Evolutionary conservation across 2,888 invertebrate genomes (phyloP), one percentile per base, ranked within the genome.

Genomic region (Eretmocerus hayati): DNA sequence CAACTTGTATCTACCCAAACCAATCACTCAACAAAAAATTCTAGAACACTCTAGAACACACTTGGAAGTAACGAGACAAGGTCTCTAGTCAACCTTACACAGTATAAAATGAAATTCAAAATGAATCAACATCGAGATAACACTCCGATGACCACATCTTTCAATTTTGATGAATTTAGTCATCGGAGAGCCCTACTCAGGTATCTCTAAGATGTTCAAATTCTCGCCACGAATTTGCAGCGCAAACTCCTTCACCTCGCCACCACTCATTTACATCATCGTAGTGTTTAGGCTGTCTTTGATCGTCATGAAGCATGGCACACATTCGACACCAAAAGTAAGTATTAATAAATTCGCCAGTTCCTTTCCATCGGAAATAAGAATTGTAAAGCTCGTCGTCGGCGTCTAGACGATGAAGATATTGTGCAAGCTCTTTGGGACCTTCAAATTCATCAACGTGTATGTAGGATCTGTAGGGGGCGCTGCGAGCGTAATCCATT

Each of bases 311-410:
- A 56, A 90, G 72, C 83, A 89, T 81, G 5, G 89, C 84, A 71
- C 93, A 93, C 50, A 93, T 77, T 33, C 92, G 83, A 69, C 92
- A 94, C 83, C 91, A 91, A 74, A 91, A 93, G 71, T 84, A 91
- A 19, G 96, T 96, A 73, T 97, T 94, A 62, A 96, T 89, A 68
- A 96, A 93, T 70, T 92, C 89, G 2, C 96, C 96, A 1, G 91
- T 92, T 40, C 90, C 90, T 76, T 91, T 85, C 92, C 92, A 93
- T 60, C 81, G 82, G 72, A 95, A 95, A 72, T 96, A 96, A 22
- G 91, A 87, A 72, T 96, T 95, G 72, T 95, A 96, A 2, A 91
- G 77, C 36, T 83, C 82, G 67, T 94, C 91, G 71, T 96, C 87
- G 56, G 81, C 78, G 69, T 94, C 93, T 48, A 96, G 77, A 42